Base-by-base conservation (phyloP, 2,113 vertebrate species). In the Oreotrochilus melanogaster region DNA sequence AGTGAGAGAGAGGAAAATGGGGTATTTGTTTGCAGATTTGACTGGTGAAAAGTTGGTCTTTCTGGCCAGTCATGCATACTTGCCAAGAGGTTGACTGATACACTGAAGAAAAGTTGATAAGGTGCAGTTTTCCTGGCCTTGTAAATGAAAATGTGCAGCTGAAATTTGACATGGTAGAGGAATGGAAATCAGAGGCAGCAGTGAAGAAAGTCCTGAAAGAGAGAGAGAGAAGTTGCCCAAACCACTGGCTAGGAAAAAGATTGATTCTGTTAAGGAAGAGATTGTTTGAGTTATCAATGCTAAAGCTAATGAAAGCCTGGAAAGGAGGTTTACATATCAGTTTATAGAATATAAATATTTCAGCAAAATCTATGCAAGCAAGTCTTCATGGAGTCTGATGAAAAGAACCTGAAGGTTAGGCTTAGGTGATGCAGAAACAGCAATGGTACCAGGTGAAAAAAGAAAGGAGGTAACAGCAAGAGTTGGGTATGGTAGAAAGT, bases 241-340 rank as follows among this genome's bases (percentile, higher is more conserved):
- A 70, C 17, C 54, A 50, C 11, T 50, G 47, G 8, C 69, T 86
- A 71, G 62, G 48, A 70, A 21, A 65, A 84, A 33, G 5, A 31
- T 35, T 57, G n/a, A 2, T 91, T 93, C 85, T 84, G 37, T 88
- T 69, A 80, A 83, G 72, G 24, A 86, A 65, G n/a, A 93, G 62
- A 65, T 76, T 92, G 43, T 95, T 87, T 83, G 82, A 85, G 54
- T 90, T 75, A 79, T 78, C 74, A 75, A 7, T 82, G 28, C 39
- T 88, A 92, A 93, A 86, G n/a, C n/a, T 69, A 31, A 45, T 84
- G 60, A 83, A 92, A 91, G 25, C 31, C 28, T 66, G 13, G 31
- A 50, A 31, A 54, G 33, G n/a, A 73, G 27, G 65, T 76, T 95
- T 95, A 62, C 27, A 1, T 80, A 80, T 31, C 50, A 42, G 42